phyloP scores from a whole-genome alignment of 1,140 invertebrate species.

The Caenorhabditis elegans region WBcel235 BX284606.5:12178501-12179000 shows the following conservation, averaged over 20 bases:
- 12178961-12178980: no score
- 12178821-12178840: slow-evolving; percentile 8
- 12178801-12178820: neutral
- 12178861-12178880: neutral
- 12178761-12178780: neutral
- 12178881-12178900: slow-evolving; percentile 13
- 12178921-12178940: neutral
- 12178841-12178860: neutral
- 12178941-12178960: neutral
- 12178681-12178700: neutral
- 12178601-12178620: slow-evolving; percentile 8
- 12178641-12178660: neutral
- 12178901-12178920: slow-evolving; percentile 11
- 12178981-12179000: no score
- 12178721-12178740: no score
- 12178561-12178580: neutral
- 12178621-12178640: neutral
- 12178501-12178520: no score
- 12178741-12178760: slow-evolving; percentile 1
- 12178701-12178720: no score
- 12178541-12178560: neutral
- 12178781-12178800: neutral
- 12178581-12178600: slow-evolving; percentile 27
- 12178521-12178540: no score
- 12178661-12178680: neutral